These are phyloP conservation scores for Alexandromys fortis DNA, from an alignment of 2,113 vertebrate species.

Conservation along the genomic window DNA sequence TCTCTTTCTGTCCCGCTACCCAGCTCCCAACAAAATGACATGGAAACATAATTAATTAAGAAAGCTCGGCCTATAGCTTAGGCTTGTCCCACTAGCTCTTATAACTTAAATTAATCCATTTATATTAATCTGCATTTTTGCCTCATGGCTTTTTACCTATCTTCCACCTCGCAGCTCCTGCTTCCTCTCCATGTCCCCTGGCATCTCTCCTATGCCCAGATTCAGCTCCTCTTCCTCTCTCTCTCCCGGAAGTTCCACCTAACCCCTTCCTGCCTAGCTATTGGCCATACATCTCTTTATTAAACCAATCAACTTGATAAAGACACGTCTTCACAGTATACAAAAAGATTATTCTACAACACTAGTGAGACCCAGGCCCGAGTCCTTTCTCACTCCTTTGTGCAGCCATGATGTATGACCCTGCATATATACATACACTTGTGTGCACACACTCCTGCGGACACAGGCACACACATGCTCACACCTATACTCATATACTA, in stretches of 20 bases:
- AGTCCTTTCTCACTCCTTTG: background rate
- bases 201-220: background rate
- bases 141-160: background rate
- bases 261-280: background rate
- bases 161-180: background rate
- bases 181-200: background rate
- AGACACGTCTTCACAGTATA: background rate
- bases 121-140: background rate
- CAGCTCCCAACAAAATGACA: background rate
- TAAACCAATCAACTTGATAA: background rate
- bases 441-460: too few species aligned
- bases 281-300: background rate
- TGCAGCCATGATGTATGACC: background rate
- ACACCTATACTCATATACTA: background rate
- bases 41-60: background rate
- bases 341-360: background rate
- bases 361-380: background rate
- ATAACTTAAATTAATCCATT: background rate
- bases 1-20: background rate
- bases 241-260: background rate
- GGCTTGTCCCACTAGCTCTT: background rate
- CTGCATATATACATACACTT: background rate
- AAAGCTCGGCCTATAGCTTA: background rate
- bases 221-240: background rate
- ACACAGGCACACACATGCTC: accelerated